Base-by-base conservation (phyloP, 2,113 vertebrate genomes). In the Delphinapterus leucas region DNA sequence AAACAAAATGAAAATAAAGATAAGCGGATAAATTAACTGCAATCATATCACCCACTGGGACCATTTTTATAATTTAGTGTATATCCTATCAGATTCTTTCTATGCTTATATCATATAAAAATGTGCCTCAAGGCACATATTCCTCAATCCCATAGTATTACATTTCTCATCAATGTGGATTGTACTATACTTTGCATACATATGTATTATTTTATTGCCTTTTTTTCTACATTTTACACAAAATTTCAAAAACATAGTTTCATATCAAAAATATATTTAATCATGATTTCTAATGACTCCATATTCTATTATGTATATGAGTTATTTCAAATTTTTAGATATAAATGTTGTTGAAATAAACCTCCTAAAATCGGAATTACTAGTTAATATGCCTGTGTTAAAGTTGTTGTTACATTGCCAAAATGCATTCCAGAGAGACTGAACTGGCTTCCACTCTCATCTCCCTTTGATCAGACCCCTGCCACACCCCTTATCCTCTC, bases 1-100 rank as follows among this genome's bases (percentile, higher is more conserved):
- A 92, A 89, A 47, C 36, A 84, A 71, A 92, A 60, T 73, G 8
- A 94, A 90, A 90, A 83, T 53, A 61, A 95, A 95, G 15, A 89
- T 36, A 18, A 49, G 36, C 17, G 63, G 76, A 67, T 36, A 93
- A 89, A 73, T 68, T 44, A 86, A 33, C 14, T 68, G 1, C 3
- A 70, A 73, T 67, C 28, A 4, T 2, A 63, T 18, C 26, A 79
- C 3, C 20, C 17, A 49, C 3, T 38, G 13, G 67, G 36, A 68
- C 5, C 33, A 84, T 55, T 84, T 93, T 87, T 94, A 77, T 96
- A 44, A 88, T 18, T 79, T 77, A 96, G 53, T 76, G 14, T 65
- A n/a, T 61, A 33, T 77, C n/a, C n/a, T 58, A 23, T 55, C 41
- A 41, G 38, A 3, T 10, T n/a, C 18, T 73, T 58, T 76, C 6